Percentiles rank a stretch among this genome's conserved stretches.
phyloP scores from a whole-genome alignment of 37 sponge, comb jelly and placozoan species.

The Theonella swinhoei region DNA sequence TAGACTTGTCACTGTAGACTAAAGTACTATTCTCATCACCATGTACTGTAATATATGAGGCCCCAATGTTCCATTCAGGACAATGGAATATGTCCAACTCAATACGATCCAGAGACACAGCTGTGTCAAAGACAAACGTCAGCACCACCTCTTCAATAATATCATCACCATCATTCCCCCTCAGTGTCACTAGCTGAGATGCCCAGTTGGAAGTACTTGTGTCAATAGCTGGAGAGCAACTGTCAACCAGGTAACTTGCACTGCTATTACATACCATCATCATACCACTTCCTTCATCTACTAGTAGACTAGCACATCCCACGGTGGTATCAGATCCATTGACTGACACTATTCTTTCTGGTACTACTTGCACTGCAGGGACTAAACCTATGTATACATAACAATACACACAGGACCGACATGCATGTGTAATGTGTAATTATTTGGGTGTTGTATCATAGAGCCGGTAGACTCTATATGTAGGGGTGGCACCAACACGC shows the following conservation, averaged over 20 bases:
- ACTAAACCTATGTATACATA: no score
- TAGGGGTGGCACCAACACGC: no score
- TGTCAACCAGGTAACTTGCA: background rate
- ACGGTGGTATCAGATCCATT: slow-evolving; percentile 34
- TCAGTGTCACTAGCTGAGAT: slow-evolving; percentile 16
- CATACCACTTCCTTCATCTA: no score
- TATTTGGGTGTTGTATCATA: no score
- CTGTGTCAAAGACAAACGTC: background rate
- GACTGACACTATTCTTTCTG: slow-evolving; percentile 6
- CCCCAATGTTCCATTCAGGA: slow-evolving; percentile 15
- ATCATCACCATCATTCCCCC: background rate
- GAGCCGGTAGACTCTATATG: no score
- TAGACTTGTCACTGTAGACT: background rate
- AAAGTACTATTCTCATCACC: no score
- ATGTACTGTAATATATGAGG: background rate
- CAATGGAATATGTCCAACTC: slow-evolving; percentile 19
- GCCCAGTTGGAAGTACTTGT: slow-evolving; percentile 10
- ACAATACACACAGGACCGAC: no score
- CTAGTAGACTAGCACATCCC: no score
- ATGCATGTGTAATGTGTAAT: no score
- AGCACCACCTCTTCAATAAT: background rate
- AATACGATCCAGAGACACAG: background rate
- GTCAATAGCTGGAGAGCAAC: slow-evolving; percentile 4
- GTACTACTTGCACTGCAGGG: background rate
- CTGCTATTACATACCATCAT: background rate